A percentile compares a stretch with the other conserved stretches of the same genome.
Evolutionary conservation across 2,113 vertebrate species (phyloP).

Genomic region (Lutjanus erythropterus): DNA sequence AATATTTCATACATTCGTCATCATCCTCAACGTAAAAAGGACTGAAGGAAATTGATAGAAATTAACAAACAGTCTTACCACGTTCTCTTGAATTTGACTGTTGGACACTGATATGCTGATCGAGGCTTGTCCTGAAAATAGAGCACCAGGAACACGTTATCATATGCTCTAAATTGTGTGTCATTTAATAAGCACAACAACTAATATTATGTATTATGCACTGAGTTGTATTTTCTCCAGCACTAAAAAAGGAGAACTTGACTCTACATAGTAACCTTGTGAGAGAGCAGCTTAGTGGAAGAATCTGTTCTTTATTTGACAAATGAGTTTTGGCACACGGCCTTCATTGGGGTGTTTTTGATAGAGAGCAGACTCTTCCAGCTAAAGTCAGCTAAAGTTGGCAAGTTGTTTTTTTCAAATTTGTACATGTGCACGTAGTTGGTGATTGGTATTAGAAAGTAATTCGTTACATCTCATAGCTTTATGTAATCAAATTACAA

Average conservation of each 20-base stretch:
- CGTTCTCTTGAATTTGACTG: slow-evolving; percentile 93
- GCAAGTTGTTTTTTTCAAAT: not conserved
- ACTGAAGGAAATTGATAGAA: not conserved
- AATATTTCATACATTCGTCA: not conserved
- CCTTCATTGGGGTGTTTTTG: not conserved
- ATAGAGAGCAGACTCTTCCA: not conserved
- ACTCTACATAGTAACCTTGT: not conserved
- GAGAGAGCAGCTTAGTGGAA: not conserved
- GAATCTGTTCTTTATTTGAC: not conserved
- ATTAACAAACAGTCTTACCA: slow-evolving; percentile 82
- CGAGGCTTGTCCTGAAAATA: slow-evolving; percentile 89
- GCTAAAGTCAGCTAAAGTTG: not conserved
- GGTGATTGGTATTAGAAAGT: no score
- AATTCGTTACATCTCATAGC: no score
- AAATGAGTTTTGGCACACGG: no score
- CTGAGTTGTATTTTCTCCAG: not conserved
- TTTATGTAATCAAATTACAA: no score
- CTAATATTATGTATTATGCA: not conserved
- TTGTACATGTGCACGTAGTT: not conserved
- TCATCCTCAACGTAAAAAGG: not conserved
- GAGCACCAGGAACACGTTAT: not conserved
- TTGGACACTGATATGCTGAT: slow-evolving; percentile 93
- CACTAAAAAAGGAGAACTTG: not conserved
- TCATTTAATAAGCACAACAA: not conserved
- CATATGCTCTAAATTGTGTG: not conserved